These are phyloP conservation scores for Ictidomys tridecemlineatus DNA, from an alignment of 2,113 vertebrate species.

Conservation along the genomic window DNA sequence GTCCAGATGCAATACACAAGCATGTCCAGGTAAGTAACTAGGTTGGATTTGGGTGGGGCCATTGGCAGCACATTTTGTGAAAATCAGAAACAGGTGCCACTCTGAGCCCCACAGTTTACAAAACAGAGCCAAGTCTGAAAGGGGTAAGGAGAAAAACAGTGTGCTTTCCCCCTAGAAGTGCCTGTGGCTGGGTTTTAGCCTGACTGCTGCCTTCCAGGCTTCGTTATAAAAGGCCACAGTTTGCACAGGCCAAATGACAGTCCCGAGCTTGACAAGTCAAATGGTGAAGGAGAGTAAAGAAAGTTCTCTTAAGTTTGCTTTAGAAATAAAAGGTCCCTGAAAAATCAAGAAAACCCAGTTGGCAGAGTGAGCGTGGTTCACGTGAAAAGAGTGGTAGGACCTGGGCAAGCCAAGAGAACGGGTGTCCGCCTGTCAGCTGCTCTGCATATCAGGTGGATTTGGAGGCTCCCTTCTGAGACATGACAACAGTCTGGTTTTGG, in stretches of 20 bases:
- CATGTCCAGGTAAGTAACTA: slow-evolving; percentile 92
- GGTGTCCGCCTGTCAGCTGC: not conserved
- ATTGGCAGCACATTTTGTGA: not conserved
- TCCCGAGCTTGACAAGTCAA: not conserved
- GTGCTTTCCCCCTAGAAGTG: not conserved
- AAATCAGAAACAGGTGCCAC: not conserved
- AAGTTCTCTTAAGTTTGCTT: not conserved
- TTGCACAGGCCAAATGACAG: not conserved
- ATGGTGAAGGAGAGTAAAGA: not conserved
- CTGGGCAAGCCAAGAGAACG: not conserved
- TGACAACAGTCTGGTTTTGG: not conserved
- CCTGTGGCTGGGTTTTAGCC: not conserved
- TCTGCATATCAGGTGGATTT: not conserved
- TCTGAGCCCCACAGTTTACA: not conserved
- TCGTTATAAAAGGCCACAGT: not conserved
- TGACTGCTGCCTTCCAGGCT: not conserved
- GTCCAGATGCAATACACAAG: slow-evolving; percentile 92
- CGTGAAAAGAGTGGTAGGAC: not conserved
- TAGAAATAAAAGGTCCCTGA: slow-evolving; percentile 23
- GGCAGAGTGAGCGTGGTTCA: not conserved
- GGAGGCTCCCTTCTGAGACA: not conserved
- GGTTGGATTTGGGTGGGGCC: not conserved
- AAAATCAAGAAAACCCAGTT: not conserved
- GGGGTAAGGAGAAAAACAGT: not conserved
- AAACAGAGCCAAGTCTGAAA: not conserved